A percentile compares a stretch with the other conserved stretches of the same genome.
Conservation (phyloP, 2,888 invertebrate genomes). For the Dasysyrphus tricinctus region DNA sequence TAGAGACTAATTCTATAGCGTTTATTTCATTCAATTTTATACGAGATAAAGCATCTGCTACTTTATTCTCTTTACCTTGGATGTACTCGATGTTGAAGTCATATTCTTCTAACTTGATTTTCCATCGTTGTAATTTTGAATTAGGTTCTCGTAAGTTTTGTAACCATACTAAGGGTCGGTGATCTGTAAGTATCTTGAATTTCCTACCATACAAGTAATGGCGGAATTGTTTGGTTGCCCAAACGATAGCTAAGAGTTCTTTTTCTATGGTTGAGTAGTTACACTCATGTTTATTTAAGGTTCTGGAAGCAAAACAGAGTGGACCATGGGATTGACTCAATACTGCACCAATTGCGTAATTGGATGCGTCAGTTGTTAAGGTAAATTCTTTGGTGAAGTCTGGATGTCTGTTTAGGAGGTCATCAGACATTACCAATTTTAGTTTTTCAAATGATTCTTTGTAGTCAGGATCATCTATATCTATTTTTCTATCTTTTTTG, state of each 20-base stretch:
- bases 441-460: slow-evolving; percentile 38
- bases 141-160: slow-evolving; percentile 37
- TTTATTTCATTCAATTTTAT: slow-evolving; percentile 30
- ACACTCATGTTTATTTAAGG: slow-evolving; percentile 23
- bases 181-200: slow-evolving; percentile 31
- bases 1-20: background rate
- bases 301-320: slow-evolving; percentile 21
- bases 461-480: slow-evolving; percentile 13
- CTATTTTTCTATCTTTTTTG: slow-evolving; percentile 31
- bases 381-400: slow-evolving; percentile 20
- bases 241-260: slow-evolving; percentile 16
- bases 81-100: slow-evolving; percentile 33
- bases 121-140: slow-evolving; percentile 23
- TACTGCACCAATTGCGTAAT: slow-evolving; percentile 33
- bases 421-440: slow-evolving; percentile 32
- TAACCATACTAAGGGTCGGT: slow-evolving; percentile 27
- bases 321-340: slow-evolving; percentile 34
- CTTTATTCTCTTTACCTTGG: slow-evolving; percentile 37
- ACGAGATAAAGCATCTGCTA: slow-evolving; percentile 23
- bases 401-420: slow-evolving; percentile 29
- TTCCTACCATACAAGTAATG: slow-evolving; percentile 5
- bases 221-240: slow-evolving; percentile 15
- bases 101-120: slow-evolving; percentile 19
- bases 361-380: slow-evolving; percentile 37
- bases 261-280: slow-evolving; percentile 29